Evolutionary conservation across 2,797 vertebrate genomes (phyloP).

Genomic region (Siniperca obscura): DNA sequence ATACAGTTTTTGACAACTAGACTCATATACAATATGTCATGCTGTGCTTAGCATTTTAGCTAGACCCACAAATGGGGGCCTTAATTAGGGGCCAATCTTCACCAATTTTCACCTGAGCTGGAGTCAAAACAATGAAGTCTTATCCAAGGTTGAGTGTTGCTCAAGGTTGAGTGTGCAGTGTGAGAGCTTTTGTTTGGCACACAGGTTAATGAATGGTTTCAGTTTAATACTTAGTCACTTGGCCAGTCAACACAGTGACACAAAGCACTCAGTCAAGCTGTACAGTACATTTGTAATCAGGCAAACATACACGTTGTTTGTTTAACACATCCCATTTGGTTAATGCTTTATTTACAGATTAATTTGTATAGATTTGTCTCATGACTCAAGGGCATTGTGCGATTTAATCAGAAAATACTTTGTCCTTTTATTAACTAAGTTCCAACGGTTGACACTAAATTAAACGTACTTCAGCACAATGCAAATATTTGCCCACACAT

Average conservation of each 20-base stretch:
- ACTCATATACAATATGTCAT: not conserved
- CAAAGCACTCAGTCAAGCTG: constrained; percentile 38
- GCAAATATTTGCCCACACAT: not conserved
- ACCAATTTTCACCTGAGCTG: constrained; percentile 26
- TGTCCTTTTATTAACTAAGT: not conserved
- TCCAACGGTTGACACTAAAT: not conserved
- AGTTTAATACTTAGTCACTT: constrained; percentile 45
- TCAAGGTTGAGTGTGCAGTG: constrained; percentile 52
- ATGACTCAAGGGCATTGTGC: constrained; percentile 22
- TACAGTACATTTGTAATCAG: constrained; percentile 45
- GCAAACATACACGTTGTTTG: constrained; percentile 42
- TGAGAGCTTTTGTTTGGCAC: constrained; percentile 51
- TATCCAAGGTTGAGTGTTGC: constrained; percentile 9
- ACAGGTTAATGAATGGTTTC: constrained; percentile 68
- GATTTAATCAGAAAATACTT: constrained; percentile 10
- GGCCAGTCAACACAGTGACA: constrained; percentile 43
- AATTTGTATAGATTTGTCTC: not conserved
- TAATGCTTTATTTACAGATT: constrained; percentile 35
- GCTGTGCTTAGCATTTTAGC: not conserved
- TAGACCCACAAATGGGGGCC: not conserved
- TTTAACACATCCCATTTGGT: constrained; percentile 29
- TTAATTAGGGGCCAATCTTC: constrained; percentile 10
- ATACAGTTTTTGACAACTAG: not conserved
- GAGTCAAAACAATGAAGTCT: constrained; percentile 34
- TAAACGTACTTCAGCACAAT: not conserved